phyloP scores from a whole-genome alignment of 1,140 invertebrate species.

The Lucilia sericata region DNA sequence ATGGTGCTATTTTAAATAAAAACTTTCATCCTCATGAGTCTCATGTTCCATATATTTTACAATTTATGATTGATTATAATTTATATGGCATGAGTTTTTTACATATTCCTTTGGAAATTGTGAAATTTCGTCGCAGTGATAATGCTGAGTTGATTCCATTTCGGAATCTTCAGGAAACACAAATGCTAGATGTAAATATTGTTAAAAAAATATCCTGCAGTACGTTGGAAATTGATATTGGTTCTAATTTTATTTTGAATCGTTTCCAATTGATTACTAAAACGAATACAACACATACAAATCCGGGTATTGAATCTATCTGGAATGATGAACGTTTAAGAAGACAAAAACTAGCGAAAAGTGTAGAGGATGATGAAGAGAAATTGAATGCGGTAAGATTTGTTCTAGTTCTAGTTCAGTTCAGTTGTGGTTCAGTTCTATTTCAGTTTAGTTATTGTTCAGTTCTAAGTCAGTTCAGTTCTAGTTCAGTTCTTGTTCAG shows the following conservation, averaged over 20 bases:
- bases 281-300: slow-evolving; percentile 71
- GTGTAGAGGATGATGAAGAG: slow-evolving; percentile 46
- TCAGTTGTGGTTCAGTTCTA: no score
- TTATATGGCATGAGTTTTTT: slow-evolving; percentile 97
- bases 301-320: slow-evolving; percentile 91
- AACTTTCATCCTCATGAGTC: slow-evolving; percentile 92
- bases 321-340: slow-evolving; percentile 93
- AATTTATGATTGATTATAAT: slow-evolving; percentile 98
- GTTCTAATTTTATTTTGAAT: slow-evolving; percentile 84
- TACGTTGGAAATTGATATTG: slow-evolving; percentile 79
- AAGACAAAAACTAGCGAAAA: slow-evolving; percentile 69
- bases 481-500: no score
- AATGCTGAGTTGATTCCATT: slow-evolving; percentile 50
- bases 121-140: slow-evolving; percentile 60
- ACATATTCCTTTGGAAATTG: slow-evolving; percentile 72
- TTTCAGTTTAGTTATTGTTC: no score
- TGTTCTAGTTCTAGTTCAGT: no score
- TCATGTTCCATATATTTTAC: slow-evolving; percentile 92
- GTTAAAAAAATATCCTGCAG: slow-evolving; percentile 67
- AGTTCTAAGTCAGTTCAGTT: no score
- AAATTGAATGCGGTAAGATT: slow-evolving; percentile 48
- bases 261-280: slow-evolving; percentile 73
- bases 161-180: slow-evolving; percentile 51
- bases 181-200: slow-evolving; percentile 51
- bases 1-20: slow-evolving; percentile 83